Conservation (phyloP, 2,797 vertebrate genomes). For the Lagorchestes hirsutus region DNA sequence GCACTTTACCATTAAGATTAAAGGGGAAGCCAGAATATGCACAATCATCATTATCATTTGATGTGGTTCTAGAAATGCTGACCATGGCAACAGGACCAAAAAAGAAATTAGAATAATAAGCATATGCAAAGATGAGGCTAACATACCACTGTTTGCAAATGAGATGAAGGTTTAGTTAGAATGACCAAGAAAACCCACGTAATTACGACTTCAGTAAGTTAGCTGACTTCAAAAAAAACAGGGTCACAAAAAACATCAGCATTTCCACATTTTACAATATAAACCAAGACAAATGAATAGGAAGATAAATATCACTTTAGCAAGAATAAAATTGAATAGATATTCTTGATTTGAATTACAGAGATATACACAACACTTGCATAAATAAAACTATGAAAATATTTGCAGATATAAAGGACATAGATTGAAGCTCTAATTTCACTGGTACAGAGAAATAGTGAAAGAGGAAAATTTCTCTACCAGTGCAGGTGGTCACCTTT, state of each 20-base stretch:
- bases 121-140: background rate
- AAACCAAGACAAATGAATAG: background rate
- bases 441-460: background rate
- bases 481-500: background rate
- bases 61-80: background rate
- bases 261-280: background rate
- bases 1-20: background rate
- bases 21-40: background rate
- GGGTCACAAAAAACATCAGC: background rate
- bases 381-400: background rate
- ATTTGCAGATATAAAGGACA: background rate
- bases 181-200: background rate
- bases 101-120: background rate
- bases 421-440: background rate
- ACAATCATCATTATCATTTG: background rate
- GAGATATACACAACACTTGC: background rate
- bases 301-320: background rate
- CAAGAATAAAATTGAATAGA: background rate
- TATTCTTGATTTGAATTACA: background rate
- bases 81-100: background rate
- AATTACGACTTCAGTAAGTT: background rate
- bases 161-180: background rate
- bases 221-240: background rate
- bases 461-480: background rate
- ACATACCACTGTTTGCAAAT: background rate